These are phyloP conservation scores for Drosophila ananassae DNA, from an alignment of 1,140 invertebrate species.

Conservation along the genomic window DNA sequence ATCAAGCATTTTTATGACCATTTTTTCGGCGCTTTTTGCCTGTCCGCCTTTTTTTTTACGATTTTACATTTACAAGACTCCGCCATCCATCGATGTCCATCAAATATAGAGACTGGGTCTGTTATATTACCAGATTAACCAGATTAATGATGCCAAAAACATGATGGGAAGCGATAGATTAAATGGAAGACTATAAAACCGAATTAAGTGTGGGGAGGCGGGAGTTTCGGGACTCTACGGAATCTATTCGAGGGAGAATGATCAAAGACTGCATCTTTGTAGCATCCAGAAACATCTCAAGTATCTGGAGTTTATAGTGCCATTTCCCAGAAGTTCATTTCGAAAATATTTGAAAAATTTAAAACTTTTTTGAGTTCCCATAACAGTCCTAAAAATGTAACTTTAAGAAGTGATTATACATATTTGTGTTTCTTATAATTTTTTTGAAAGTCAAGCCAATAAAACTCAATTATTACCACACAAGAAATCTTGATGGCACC, in stretches of 20 bases:
- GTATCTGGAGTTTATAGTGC: not conserved
- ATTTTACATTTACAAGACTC: conserved; percentile 62
- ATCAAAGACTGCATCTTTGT: conserved; percentile 5
- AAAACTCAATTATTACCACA: conserved; percentile 41
- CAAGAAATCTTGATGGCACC: conserved; percentile 16
- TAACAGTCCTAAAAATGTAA: not conserved
- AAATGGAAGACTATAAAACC: conserved; percentile 40
- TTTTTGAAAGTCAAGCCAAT: conserved; percentile 8
- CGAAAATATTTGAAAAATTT: not conserved
- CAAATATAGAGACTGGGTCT: conserved; percentile 33
- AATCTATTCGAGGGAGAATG: conserved; percentile 3
- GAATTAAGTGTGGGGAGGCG: conserved; percentile 24
- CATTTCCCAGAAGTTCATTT: conserved; percentile 8
- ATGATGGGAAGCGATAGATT: conserved; percentile 56
- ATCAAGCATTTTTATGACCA: conserved; percentile 54
- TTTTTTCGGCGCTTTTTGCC: conserved; percentile 47
- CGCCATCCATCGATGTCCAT: conserved; percentile 48
- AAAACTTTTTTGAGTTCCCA: not conserved
- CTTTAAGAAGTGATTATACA: not conserved
- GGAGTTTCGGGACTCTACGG: not conserved
- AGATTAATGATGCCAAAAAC: conserved; percentile 57
- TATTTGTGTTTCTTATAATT: not conserved
- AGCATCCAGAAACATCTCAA: conserved; percentile 20
- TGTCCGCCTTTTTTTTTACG: conserved; percentile 50
- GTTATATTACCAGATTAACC: no score